A percentile compares a stretch with the other conserved stretches of the same genome.
These are phyloP conservation scores for Drosophila phalerata DNA, from an alignment of 2,888 invertebrate genomes.

Conservation along the genomic window DNA sequence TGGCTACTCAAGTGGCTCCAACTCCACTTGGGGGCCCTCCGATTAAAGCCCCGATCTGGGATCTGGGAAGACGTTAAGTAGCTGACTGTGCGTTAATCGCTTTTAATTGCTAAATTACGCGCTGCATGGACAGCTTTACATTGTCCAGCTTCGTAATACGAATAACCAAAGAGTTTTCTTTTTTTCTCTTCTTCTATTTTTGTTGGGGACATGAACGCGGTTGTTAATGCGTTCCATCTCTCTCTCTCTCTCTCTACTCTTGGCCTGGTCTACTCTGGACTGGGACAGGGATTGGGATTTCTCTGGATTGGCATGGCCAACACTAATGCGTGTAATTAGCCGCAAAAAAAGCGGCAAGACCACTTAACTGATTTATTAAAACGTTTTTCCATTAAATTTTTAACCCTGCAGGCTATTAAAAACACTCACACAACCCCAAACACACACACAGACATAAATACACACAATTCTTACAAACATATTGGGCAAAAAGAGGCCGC, in stretches of 20 bases:
- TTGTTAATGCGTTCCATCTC: conserved; percentile 63
- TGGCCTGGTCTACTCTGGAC: conserved; percentile 3
- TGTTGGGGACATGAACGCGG: conserved; percentile 48
- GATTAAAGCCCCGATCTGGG: conserved; percentile 31
- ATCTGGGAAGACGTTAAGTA: conserved; percentile 55
- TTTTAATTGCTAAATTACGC: conserved; percentile 82
- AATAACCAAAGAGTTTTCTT: conserved; percentile 7
- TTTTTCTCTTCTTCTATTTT: conserved; percentile 4
- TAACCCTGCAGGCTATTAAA: conserved; percentile 81
- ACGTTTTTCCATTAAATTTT: conserved; percentile 82
- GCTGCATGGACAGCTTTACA: conserved; percentile 55
- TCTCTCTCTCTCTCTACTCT: neutral
- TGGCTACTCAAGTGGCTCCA: neutral
- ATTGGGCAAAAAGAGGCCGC: conserved; percentile 64
- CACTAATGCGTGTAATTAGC: conserved; percentile 82
- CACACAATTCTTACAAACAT: conserved; percentile 33
- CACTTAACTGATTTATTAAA: conserved; percentile 82
- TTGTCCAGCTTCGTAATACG: conserved; percentile 7
- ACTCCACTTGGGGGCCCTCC: conserved; percentile 13
- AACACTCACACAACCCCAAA: conserved; percentile 57
- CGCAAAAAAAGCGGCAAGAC: conserved; percentile 81
- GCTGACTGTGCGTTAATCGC: conserved; percentile 74
- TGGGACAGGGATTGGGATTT: neutral
- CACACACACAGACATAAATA: conserved; percentile 44
- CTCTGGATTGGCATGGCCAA: conserved; percentile 55